Evolutionary conservation across 2,113 vertebrate genomes (phyloP).

Genomic region (Pachycephala philippinensis): DNA sequence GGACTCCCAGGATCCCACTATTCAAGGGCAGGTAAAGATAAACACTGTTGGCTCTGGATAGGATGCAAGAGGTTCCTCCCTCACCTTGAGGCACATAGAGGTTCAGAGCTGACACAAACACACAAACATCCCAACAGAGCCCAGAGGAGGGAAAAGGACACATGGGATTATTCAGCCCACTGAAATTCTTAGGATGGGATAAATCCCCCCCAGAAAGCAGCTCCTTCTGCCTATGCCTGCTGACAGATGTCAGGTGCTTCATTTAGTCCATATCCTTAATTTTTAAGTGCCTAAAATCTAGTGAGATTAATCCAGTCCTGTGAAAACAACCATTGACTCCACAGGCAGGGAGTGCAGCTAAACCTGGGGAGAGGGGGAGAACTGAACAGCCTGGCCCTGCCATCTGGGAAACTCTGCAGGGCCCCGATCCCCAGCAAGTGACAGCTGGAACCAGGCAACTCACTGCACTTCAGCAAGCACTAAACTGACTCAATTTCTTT

Average conservation of each 20-base stretch:
- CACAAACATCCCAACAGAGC: not conserved
- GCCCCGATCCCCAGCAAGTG: not conserved
- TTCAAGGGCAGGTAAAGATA: not conserved
- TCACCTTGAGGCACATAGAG: not conserved
- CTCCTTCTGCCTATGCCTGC: not conserved
- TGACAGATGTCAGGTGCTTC: not conserved
- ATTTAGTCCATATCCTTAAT: not conserved
- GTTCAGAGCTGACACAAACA: not conserved
- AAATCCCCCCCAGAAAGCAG: not conserved
- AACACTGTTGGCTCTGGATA: not conserved
- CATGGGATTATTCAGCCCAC: not conserved
- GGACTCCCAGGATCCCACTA: not conserved
- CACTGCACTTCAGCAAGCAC: constrained; percentile 54
- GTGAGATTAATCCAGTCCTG: not conserved
- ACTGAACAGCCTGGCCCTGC: not conserved
- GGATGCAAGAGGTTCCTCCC: not conserved
- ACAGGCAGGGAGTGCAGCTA: not conserved
- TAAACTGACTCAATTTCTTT: constrained; percentile 47
- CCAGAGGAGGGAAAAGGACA: not conserved
- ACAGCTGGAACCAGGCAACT: constrained; percentile 55
- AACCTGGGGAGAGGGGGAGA: not conserved
- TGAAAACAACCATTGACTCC: not conserved
- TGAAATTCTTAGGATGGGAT: not conserved
- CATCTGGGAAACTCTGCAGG: constrained; percentile 32
- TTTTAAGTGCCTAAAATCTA: not conserved